phyloP scores from a whole-genome alignment of 2,888 invertebrate species.

The Tholera decimalis region DNA sequence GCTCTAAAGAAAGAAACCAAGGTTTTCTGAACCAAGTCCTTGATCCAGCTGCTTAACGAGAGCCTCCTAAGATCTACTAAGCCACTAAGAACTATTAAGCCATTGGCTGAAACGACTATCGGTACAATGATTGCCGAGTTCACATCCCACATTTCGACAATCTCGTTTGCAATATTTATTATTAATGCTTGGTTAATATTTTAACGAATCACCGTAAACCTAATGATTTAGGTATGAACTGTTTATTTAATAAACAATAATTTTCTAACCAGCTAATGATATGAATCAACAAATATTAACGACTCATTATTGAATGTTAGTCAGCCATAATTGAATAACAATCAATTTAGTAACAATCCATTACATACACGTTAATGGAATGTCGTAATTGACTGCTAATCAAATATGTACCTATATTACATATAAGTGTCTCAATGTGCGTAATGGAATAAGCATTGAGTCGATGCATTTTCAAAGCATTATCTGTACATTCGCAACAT shows the following conservation, averaged over 20 bases:
- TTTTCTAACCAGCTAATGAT: neutral
- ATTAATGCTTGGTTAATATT: neutral
- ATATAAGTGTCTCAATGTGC: too few relatives aligned
- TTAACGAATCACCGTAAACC: neutral
- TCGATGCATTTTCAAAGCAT: neutral
- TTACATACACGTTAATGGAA: conserved; percentile 7
- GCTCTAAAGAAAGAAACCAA: too few relatives aligned
- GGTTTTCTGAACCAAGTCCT: too few relatives aligned
- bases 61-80: too few relatives aligned
- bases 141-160: too few relatives aligned
- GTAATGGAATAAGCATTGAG: neutral
- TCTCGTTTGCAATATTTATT: too few relatives aligned
- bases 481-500: too few relatives aligned
- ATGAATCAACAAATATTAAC: neutral
- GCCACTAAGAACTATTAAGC: too few relatives aligned
- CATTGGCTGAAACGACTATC: too few relatives aligned
- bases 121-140: too few relatives aligned
- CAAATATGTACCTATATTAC: neutral
- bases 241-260: neutral
- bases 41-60: too few relatives aligned
- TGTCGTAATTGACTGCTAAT: conserved; percentile 6
- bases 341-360: conserved; percentile 6
- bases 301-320: conserved; percentile 2
- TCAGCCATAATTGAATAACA: neutral
- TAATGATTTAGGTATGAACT: neutral